Evolutionary conservation across 2,113 vertebrate genomes (phyloP), one percentile per base, ranked within the genome.

Genomic region (Sebastes schlegelii): DNA sequence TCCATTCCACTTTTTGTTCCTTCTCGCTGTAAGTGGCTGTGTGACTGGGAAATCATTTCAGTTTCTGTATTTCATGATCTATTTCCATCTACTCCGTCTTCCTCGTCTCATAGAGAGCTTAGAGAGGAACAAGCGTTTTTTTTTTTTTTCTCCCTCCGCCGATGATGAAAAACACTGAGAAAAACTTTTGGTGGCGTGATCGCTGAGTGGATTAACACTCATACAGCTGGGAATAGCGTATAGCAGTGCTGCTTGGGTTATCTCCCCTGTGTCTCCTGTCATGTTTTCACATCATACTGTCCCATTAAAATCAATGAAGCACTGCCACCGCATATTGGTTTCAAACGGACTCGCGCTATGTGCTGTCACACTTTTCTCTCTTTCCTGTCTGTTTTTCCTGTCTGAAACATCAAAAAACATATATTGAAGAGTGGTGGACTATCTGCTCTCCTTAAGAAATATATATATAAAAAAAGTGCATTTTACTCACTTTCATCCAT

Each of bases 211-310:
- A 92, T 94, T 91, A 90, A 87, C 90, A 77, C 88, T 82, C 82
- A 89, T 92, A 77, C 63, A 64, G 89, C 88, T 91, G 93, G 92
- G 93, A 94, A 92, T 92, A 89, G 89, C 75, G 70, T 86, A 80
- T 76, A 88, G 77, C 84, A 72, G 70, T 58, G 71, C 82, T 88
- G 84, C 85, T 83, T 89, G 89, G 92, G 88, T 92, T 93, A 81
- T 90, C 83, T 91, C 92, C 91, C 92, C 34, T 62, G 93, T 91
- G 93, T 91, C 85, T 91, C 81, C 91, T 91, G 90, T 94, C 90
- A 90, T 91, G 88, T 94, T 93, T 90, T 84, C 91, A 90, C 91
- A 89, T 94, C 91, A 90, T 78, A 91, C 89, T 91, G 87, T 86
- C 87, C 93, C 90, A 91, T 93, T 93, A 92, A 91, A 90, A 90